Evolutionary conservation across 1,140 invertebrate species (phyloP).

Genomic region (Brachionus rotundiformis): DNA sequence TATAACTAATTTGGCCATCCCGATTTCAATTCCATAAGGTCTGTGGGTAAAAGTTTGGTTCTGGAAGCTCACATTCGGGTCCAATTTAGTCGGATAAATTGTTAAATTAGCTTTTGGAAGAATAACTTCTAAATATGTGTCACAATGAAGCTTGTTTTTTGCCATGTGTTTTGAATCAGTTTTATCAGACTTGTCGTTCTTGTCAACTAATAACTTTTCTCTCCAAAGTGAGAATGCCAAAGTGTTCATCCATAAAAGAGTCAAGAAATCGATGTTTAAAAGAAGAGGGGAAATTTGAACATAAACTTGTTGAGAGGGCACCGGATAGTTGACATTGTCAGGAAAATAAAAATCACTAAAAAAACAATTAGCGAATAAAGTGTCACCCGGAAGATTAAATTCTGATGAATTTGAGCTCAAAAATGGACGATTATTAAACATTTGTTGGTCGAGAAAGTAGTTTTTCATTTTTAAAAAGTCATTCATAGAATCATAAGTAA

Average conservation of each 20-base stretch:
- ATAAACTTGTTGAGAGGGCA: slow-evolving; percentile 87
- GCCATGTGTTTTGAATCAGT: neutral
- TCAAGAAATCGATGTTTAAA: slow-evolving; percentile 79
- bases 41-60: neutral
- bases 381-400: slow-evolving; percentile 9
- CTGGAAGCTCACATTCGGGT: neutral
- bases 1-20: neutral
- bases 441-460: slow-evolving; percentile 33
- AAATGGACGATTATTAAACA: slow-evolving; percentile 26
- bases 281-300: slow-evolving; percentile 84
- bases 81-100: slow-evolving; percentile 28
- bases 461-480: slow-evolving; percentile 46
- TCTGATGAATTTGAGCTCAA: slow-evolving; percentile 27
- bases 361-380: slow-evolving; percentile 69
- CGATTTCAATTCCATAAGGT: slow-evolving; percentile 21
- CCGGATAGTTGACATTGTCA: slow-evolving; percentile 75
- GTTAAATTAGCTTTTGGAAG: slow-evolving; percentile 32
- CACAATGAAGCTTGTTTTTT: slow-evolving; percentile 28
- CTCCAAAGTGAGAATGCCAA: slow-evolving; percentile 70
- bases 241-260: slow-evolving; percentile 87
- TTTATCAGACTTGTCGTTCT: slow-evolving; percentile 5
- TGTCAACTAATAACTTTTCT: slow-evolving; percentile 9
- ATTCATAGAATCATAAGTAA: slow-evolving; percentile 7
- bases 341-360: slow-evolving; percentile 96
- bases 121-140: slow-evolving; percentile 33